Percentiles rank a stretch among this genome's conserved stretches.
These are phyloP conservation scores for Tanypteryx hageni DNA, from an alignment of 2,888 invertebrate species.

Conservation along the genomic window DNA sequence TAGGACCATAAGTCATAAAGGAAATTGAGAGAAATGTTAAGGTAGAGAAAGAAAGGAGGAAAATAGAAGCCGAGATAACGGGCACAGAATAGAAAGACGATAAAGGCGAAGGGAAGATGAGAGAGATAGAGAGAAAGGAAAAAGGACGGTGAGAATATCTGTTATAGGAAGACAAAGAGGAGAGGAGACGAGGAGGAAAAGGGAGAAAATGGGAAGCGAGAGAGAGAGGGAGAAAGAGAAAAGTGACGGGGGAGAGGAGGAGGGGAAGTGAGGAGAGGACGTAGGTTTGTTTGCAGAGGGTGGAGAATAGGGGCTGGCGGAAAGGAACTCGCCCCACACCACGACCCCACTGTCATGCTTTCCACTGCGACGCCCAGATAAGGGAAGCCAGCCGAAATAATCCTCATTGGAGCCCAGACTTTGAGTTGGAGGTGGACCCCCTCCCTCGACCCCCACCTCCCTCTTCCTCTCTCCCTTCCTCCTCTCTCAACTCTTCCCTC, in stretches of 20 bases:
- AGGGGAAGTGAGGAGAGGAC: neutral
- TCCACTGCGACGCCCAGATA: slow-evolving; percentile 39
- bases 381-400: slow-evolving; percentile 42
- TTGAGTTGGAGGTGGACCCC: neutral
- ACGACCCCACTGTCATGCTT: slow-evolving; percentile 20
- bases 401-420: slow-evolving; percentile 23
- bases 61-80: no score
- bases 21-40: no score
- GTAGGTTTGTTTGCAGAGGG: neutral
- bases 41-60: no score
- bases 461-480: neutral
- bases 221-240: no score
- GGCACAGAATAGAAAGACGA: no score
- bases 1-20: no score
- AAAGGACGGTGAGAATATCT: no score
- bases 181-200: no score
- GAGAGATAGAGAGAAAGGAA: no score
- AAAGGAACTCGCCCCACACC: neutral
- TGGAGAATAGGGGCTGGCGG: neutral
- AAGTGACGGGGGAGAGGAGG: neutral
- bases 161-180: no score
- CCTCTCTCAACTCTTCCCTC: neutral
- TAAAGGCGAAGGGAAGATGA: no score
- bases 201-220: no score
- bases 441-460: neutral